Conservation (phyloP, 2,797 vertebrate genomes). For the Poecile montanus region DNA sequence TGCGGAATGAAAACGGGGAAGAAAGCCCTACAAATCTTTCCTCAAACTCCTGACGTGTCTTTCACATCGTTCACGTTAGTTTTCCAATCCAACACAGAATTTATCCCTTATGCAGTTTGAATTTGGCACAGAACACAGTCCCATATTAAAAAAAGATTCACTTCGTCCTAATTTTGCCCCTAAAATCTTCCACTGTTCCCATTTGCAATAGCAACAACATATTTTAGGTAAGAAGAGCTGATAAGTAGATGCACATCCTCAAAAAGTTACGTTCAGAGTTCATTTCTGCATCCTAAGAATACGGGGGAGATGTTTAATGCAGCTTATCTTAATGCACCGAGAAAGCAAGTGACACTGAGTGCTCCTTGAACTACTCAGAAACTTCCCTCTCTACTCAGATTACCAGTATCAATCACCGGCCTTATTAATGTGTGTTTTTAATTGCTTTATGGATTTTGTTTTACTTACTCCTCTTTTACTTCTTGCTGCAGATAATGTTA, state of each 20-base stretch:
- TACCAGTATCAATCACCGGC: background rate
- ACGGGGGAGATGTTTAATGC: background rate
- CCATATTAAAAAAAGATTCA: background rate
- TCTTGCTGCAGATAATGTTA: conserved; percentile 73
- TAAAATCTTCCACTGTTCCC: background rate
- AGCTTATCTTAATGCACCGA: background rate
- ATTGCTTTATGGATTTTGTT: conserved; percentile 58
- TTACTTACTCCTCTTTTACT: conserved; percentile 44
- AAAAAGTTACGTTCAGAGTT: background rate
- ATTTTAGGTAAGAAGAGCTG: background rate
- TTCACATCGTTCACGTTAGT: background rate
- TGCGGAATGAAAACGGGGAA: background rate
- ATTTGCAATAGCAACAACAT: background rate
- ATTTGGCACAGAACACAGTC: background rate
- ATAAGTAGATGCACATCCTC: background rate
- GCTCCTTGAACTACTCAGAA: conserved; percentile 7
- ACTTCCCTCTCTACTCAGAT: background rate
- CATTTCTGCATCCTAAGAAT: background rate
- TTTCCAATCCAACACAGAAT: background rate
- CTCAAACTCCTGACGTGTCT: background rate
- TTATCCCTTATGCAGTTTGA: background rate
- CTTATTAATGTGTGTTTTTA: conserved; percentile 36
- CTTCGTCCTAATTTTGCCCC: background rate
- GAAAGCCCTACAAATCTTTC: background rate
- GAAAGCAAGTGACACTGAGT: background rate